Percentiles rank a stretch among this genome's conserved stretches.
Evolutionary conservation across 2,888 invertebrate genomes (phyloP).

Genomic region (Rhagonycha fulva): DNA sequence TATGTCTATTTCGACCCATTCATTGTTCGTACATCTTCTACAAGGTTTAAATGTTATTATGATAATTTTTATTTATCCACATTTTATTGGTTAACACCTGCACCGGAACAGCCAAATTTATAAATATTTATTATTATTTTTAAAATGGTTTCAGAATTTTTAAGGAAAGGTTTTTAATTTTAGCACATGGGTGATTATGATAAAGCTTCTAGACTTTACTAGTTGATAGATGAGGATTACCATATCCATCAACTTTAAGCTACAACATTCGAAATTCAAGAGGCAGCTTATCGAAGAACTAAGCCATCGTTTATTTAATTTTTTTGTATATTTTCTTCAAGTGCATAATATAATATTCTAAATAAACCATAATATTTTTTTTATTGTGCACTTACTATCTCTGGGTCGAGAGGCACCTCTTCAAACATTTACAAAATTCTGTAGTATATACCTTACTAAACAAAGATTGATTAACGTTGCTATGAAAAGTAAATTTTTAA

Average conservation of each 20-base stretch:
- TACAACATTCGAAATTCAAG: background rate
- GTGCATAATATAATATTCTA: background rate
- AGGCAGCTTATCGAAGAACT: background rate
- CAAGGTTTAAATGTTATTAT: background rate
- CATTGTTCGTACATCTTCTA: background rate
- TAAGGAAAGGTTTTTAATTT: background rate
- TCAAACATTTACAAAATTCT: too few species aligned
- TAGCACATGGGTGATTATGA: background rate
- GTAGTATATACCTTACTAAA: too few species aligned
- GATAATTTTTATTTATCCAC: background rate
- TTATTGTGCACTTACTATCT: too few species aligned
- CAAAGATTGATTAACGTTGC: background rate
- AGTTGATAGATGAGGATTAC: background rate
- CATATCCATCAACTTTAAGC: background rate
- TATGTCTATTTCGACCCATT: background rate
- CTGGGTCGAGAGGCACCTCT: background rate
- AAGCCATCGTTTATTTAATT: background rate
- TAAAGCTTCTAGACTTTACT: background rate
- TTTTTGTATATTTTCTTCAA: background rate
- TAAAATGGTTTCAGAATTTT: background rate
- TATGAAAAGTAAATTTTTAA: background rate
- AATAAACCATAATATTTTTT: background rate
- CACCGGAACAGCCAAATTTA: background rate
- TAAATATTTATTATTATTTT: background rate
- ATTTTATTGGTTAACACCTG: background rate